phyloP scores from a whole-genome alignment of 37 sponge, comb jelly and placozoan species.

The Hormiphora californensis region DNA sequence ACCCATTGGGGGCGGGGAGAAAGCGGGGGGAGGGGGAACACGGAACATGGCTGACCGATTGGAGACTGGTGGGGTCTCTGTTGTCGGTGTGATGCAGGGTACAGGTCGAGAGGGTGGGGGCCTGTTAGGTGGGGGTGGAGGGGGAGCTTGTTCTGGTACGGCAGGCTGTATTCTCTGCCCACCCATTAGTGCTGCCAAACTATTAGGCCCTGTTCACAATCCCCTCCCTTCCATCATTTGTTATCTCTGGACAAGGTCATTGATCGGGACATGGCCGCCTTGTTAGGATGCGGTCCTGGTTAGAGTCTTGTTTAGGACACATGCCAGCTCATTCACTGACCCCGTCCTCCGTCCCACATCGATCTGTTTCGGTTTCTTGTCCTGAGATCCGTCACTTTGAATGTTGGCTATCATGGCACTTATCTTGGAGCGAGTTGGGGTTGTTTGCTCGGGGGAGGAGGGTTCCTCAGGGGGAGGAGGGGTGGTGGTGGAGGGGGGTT shows the following conservation, averaged over 20 bases:
- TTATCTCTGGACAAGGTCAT: too few relatives aligned
- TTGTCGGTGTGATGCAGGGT: neutral
- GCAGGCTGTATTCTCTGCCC: too few relatives aligned
- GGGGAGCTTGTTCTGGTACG: neutral
- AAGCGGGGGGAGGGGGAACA: neutral
- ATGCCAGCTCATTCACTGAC: neutral
- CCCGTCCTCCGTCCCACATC: neutral
- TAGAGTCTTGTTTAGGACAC: neutral
- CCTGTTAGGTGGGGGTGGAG: neutral
- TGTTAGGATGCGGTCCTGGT: neutral
- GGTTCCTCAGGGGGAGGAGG: neutral
- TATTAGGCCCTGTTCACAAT: too few relatives aligned
- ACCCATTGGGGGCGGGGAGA: constrained; percentile 5
- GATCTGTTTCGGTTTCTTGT: neutral
- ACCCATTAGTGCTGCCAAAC: too few relatives aligned
- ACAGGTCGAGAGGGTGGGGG: constrained; percentile 20
- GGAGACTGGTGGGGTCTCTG: neutral
- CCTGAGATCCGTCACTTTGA: neutral
- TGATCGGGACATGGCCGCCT: neutral
- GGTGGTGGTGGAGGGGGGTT: neutral
- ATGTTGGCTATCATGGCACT: neutral
- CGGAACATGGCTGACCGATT: neutral
- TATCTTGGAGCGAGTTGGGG: neutral
- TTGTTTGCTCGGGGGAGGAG: neutral
- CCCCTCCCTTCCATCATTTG: too few relatives aligned